Percentiles rank a stretch among this genome's conserved stretches.
These are phyloP conservation scores for Myanophis thanlyinensis DNA, from an alignment of 2,113 vertebrate species.

Conservation along the genomic window DNA sequence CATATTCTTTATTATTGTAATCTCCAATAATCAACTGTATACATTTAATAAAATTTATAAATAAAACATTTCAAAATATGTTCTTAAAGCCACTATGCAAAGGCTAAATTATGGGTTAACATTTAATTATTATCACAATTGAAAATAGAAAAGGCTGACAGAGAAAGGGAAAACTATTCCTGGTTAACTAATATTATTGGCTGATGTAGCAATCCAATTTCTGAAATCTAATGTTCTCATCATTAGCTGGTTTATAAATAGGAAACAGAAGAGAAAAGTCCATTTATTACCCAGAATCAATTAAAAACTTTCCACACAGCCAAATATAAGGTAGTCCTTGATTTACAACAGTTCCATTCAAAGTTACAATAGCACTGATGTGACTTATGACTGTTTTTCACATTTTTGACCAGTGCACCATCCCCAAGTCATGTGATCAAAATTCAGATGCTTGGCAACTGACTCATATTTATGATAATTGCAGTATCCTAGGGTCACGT, in stretches of 20 bases:
- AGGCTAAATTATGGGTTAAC: not conserved
- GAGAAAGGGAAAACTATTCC: not conserved
- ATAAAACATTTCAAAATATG: slow-evolving; percentile 34
- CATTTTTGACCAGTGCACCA: not conserved
- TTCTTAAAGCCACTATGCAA: slow-evolving; percentile 41
- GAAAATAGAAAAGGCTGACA: not conserved
- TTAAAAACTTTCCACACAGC: not conserved
- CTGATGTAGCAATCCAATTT: not conserved
- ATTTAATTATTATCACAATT: not conserved
- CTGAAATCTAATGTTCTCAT: not conserved
- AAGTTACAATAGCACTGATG: not conserved
- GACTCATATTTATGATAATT: not conserved
- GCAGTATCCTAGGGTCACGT: not conserved
- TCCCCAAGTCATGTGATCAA: not conserved
- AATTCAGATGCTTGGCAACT: not conserved
- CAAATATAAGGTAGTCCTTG: not conserved
- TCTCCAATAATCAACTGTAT: not conserved
- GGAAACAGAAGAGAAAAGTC: not conserved
- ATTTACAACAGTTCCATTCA: not conserved
- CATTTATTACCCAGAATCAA: not conserved
- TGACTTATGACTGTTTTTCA: not conserved
- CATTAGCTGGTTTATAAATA: not conserved
- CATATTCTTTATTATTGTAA: not conserved
- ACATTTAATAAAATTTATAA: not conserved
- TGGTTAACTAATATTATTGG: not conserved